Evolutionary conservation across 2,113 vertebrate genomes (phyloP).

Genomic region (Dasyornis broadbenti): DNA sequence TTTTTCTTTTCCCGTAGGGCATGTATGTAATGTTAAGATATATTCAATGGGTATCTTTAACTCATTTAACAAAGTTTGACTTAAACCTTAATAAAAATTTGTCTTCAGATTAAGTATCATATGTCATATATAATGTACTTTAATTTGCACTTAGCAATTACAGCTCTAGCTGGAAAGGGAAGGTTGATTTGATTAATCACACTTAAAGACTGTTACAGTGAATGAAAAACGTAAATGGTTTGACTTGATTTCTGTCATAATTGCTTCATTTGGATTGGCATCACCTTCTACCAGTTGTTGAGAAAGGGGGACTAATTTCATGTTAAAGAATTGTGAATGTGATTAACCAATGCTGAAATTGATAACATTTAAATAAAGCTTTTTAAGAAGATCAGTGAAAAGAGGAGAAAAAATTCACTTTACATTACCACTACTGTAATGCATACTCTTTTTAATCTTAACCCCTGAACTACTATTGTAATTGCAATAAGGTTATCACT

Average conservation of each 20-base stretch:
- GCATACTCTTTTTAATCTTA: background rate
- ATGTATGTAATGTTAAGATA: background rate
- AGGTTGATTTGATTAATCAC: conserved; percentile 76
- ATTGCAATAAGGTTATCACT: background rate
- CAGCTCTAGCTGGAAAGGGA: conserved; percentile 51
- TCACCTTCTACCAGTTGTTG: conserved; percentile 35
- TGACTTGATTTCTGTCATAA: conserved; percentile 67
- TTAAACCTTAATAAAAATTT: conserved; percentile 57
- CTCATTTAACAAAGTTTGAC: conserved; percentile 48
- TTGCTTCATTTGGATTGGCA: conserved; percentile 63
- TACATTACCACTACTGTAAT: background rate
- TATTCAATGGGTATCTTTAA: conserved; percentile 18
- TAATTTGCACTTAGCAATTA: conserved; percentile 73
- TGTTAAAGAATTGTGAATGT: conserved; percentile 65
- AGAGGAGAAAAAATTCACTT: background rate
- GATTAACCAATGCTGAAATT: conserved; percentile 44
- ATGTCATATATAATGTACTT: conserved; percentile 57
- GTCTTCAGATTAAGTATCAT: conserved; percentile 34
- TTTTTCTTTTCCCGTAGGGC: background rate
- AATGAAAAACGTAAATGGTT: conserved; percentile 42
- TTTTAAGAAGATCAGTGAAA: conserved; percentile 44
- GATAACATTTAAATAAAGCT: conserved; percentile 44
- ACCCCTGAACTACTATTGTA: background rate
- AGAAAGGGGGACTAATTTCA: conserved; percentile 40
- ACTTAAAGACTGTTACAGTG: conserved; percentile 59